Percentiles rank a stretch among this genome's conserved stretches.
These are phyloP conservation scores for Cheilosia grossa DNA, from an alignment of 2,888 invertebrate species.

Conservation along the genomic window DNA sequence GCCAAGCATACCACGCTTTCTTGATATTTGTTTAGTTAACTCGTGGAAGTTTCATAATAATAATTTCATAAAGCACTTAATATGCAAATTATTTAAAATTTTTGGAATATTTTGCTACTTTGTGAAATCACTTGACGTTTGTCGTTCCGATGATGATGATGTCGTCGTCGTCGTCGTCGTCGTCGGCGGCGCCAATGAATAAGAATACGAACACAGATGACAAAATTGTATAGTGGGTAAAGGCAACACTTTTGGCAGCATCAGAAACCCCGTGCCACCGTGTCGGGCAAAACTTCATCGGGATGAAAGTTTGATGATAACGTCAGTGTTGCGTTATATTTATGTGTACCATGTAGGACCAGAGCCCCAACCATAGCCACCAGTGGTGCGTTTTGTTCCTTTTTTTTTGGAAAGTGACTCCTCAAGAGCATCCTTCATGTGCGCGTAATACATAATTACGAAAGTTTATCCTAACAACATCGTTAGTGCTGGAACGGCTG, in stretches of 20 bases:
- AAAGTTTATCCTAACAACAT: slow-evolving; percentile 73
- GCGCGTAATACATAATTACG: slow-evolving; percentile 69
- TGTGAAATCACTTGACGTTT: slow-evolving; percentile 53
- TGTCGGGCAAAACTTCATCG: slow-evolving; percentile 39
- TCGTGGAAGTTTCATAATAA: slow-evolving; percentile 64
- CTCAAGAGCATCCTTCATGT: slow-evolving; percentile 50
- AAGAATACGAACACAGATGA: slow-evolving; percentile 15
- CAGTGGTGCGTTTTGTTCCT: slow-evolving; percentile 34
- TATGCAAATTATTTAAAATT: slow-evolving; percentile 70
- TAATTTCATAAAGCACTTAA: slow-evolving; percentile 73
- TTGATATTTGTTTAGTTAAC: slow-evolving; percentile 65
- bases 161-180: not conserved
- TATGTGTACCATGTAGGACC: slow-evolving; percentile 1
- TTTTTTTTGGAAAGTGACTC: slow-evolving; percentile 54
- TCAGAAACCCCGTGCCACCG: not conserved
- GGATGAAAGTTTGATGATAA: slow-evolving; percentile 63
- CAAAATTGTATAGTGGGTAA: not conserved
- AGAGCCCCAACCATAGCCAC: not conserved
- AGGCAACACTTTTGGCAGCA: not conserved
- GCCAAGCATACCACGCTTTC: slow-evolving; percentile 10
- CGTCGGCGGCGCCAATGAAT: slow-evolving; percentile 10
- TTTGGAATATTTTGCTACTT: slow-evolving; percentile 46
- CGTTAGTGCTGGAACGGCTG: slow-evolving; percentile 68
- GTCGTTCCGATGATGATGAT: slow-evolving; percentile 21
- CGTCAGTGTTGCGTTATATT: slow-evolving; percentile 22